Conservation (phyloP, 2,113 vertebrate genomes). For the Parotia lawesii region DNA sequence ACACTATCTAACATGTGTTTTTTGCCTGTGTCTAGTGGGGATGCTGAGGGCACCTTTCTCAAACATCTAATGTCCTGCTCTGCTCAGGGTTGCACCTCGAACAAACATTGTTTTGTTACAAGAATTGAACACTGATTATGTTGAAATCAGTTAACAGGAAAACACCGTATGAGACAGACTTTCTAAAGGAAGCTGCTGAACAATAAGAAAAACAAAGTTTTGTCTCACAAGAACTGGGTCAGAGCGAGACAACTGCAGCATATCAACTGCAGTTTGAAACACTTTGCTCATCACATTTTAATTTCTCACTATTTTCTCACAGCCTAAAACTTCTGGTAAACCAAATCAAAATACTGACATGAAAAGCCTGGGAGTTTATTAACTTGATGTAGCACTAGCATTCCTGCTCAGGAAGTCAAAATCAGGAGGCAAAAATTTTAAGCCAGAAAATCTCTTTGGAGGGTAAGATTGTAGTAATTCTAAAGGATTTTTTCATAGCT, state of each 20-base stretch:
- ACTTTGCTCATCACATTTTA: neutral
- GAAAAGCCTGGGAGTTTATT: neutral
- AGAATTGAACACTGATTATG: neutral
- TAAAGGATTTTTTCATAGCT: neutral
- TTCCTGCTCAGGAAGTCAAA: neutral
- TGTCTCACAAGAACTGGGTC: neutral
- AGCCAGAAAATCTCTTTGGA: slow-evolving; percentile 21
- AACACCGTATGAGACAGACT: neutral
- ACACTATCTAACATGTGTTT: neutral
- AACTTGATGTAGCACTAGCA: neutral
- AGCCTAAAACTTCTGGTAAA: neutral
- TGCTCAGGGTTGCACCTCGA: neutral
- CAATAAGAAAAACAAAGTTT: neutral
- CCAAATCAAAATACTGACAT: neutral
- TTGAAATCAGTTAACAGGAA: neutral
- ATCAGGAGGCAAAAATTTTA: neutral
- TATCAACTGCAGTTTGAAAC: neutral
- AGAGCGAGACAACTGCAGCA: neutral
- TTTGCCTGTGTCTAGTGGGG: neutral
- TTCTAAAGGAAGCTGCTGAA: neutral
- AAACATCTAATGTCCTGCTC: neutral
- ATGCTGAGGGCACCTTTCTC: neutral
- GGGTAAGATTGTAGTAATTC: neutral
- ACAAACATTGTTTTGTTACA: neutral
- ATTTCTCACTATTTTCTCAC: neutral